Conservation (phyloP, 2,113 vertebrate genomes). For the Tetrao urogallus region DNA sequence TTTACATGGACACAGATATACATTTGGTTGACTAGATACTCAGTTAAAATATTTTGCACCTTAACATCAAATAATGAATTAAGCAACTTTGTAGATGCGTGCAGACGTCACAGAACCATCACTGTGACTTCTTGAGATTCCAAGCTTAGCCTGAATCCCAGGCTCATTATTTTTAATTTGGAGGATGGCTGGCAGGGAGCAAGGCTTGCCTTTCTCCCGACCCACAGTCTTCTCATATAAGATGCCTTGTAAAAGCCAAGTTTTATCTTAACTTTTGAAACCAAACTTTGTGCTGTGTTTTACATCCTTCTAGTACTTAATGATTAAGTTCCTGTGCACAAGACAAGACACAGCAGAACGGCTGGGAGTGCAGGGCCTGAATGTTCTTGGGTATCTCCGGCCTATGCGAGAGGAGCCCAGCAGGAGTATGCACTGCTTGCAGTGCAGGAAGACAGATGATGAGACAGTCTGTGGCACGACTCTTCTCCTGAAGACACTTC, state of each 20-base stretch:
- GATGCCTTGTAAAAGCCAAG: background rate
- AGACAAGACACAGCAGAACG: constrained; percentile 93
- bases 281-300: background rate
- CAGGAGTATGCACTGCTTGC: constrained; percentile 74
- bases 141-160: background rate
- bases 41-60: background rate
- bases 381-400: constrained; percentile 89
- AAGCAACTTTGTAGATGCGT: background rate
- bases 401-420: constrained; percentile 74
- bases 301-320: constrained; percentile 84
- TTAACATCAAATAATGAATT: background rate
- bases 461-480: constrained; percentile 82
- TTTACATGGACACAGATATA: background rate
- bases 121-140: background rate
- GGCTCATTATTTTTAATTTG: background rate
- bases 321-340: constrained; percentile 96
- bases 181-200: background rate
- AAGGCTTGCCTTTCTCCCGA: background rate
- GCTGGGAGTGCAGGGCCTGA: constrained; percentile 90
- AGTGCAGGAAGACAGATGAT: constrained; percentile 58
- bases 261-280: background rate
- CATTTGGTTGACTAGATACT: background rate
- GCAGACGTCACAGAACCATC: background rate
- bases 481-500: constrained; percentile 91
- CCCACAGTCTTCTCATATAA: fast-evolving